phyloP scores from a whole-genome alignment of 2,113 vertebrate genomes.

The Neotragus moschatus region DNA sequence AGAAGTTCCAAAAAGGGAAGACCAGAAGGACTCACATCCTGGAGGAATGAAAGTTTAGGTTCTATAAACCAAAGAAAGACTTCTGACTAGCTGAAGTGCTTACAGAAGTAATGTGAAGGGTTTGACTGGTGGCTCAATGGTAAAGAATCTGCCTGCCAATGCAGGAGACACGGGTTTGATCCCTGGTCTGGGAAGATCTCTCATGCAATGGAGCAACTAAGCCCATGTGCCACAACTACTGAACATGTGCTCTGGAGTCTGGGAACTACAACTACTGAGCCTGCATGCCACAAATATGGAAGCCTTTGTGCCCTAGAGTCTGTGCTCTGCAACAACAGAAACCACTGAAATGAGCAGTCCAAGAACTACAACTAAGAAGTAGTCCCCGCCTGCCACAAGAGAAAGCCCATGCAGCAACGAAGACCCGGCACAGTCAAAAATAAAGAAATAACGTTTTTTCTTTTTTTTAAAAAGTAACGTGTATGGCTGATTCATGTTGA shows the following conservation, averaged over 20 bases:
- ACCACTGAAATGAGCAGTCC: background rate
- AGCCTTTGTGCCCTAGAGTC: accelerated
- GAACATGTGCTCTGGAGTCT: background rate
- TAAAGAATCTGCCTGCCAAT: background rate
- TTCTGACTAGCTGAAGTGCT: background rate
- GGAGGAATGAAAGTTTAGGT: background rate
- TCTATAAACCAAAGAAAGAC: background rate
- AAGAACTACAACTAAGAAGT: background rate
- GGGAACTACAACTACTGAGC: background rate
- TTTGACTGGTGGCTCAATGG: background rate
- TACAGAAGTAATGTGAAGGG: background rate
- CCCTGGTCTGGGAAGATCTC: background rate
- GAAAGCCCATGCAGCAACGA: background rate
- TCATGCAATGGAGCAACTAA: background rate
- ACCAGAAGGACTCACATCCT: background rate
- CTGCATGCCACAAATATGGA: background rate
- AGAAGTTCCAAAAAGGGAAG: background rate
- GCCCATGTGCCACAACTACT: background rate
- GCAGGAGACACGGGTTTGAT: background rate
- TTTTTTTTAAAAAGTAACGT: accelerated
- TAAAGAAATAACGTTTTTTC: background rate
- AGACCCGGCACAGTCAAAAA: background rate
- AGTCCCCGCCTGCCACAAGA: background rate
- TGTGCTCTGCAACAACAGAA: background rate
- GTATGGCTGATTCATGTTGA: background rate